phyloP scores from a whole-genome alignment of 2,888 invertebrate species.

The Chironomus tentans region DNA sequence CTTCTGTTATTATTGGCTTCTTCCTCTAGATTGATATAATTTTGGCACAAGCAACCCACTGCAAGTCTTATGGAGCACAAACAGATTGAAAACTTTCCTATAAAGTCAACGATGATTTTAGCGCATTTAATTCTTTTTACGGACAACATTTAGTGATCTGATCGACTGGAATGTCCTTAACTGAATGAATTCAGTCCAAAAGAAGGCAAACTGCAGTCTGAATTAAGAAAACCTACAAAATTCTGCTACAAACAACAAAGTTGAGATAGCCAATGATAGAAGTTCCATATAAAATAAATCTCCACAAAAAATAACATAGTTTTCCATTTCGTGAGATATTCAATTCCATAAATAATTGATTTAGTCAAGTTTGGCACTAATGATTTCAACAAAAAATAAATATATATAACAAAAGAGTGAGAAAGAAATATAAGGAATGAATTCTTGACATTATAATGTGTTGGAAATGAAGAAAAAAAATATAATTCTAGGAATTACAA shows the following conservation, averaged over 20 bases:
- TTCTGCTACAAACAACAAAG: neutral
- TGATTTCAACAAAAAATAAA: neutral
- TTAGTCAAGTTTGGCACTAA: neutral
- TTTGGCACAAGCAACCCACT: neutral
- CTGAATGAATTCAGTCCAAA: no score
- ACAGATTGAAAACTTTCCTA: neutral
- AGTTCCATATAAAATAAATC: neutral
- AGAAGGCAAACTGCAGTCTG: neutral
- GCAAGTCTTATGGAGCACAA: neutral
- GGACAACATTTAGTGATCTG: no score
- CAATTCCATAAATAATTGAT: constrained; percentile 15
- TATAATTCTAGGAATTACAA: neutral
- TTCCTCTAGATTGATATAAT: neutral
- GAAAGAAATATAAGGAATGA: neutral
- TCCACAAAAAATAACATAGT: neutral
- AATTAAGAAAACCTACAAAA: neutral
- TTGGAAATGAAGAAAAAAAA: neutral
- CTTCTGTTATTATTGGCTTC: neutral
- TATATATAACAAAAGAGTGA: neutral
- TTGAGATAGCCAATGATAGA: neutral
- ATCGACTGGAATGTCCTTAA: no score
- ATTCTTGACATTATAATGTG: neutral
- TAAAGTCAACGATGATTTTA: no score
- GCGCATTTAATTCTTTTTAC: neutral
- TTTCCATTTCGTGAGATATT: neutral